Conservation (phyloP, 2,113 vertebrate genomes). For the Geococcyx californianus region DNA sequence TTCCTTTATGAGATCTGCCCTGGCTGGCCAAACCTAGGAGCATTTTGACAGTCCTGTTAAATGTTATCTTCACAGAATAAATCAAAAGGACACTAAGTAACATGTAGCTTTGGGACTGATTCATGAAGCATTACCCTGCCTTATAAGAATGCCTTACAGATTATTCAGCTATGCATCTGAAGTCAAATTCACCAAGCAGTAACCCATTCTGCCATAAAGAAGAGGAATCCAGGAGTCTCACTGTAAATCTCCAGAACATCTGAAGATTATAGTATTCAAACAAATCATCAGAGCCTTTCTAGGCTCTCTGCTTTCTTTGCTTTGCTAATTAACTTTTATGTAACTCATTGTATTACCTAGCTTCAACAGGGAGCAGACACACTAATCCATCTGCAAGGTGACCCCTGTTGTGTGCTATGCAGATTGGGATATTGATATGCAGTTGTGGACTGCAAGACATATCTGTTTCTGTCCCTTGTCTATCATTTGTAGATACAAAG, state of each 20-base stretch:
- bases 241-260: slow-evolving; percentile 20
- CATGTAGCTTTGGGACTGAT: background rate
- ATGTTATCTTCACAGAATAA: background rate
- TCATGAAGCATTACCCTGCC: background rate
- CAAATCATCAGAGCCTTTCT: slow-evolving; percentile 35
- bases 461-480: slow-evolving; percentile 33
- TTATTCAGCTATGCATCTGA: background rate
- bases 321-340: slow-evolving; percentile 60
- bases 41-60: background rate
- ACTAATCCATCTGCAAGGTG: slow-evolving; percentile 67
- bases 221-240: background rate
- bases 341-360: slow-evolving; percentile 33
- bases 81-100: background rate
- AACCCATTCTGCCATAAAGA: background rate
- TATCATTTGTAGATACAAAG: slow-evolving; percentile 35
- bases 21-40: background rate
- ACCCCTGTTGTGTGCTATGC: slow-evolving; percentile 46
- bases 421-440: slow-evolving; percentile 50
- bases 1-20: background rate
- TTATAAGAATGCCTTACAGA: background rate
- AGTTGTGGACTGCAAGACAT: slow-evolving; percentile 30
- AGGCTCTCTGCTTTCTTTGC: slow-evolving; percentile 40
- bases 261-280: slow-evolving; percentile 46
- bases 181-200: background rate
- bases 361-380: slow-evolving; percentile 24